These are phyloP conservation scores for Caradrina kadenii DNA, from an alignment of 2,888 invertebrate species.

Conservation along the genomic window DNA sequence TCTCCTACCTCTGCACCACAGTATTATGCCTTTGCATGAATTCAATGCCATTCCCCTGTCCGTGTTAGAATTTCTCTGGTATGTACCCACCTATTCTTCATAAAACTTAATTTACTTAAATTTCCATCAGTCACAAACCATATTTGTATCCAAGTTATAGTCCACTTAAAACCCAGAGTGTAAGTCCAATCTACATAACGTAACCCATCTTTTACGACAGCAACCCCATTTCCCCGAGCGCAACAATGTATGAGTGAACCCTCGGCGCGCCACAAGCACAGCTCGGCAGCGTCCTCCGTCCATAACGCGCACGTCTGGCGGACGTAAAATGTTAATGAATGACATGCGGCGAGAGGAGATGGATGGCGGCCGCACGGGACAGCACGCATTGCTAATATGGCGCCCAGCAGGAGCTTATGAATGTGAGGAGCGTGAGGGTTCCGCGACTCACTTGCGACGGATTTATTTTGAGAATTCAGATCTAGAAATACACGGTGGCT, in stretches of 20 bases:
- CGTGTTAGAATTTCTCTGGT: too few species aligned
- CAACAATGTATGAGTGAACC: conserved; percentile 45
- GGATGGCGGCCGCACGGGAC: conserved; percentile 43
- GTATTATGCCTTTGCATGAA: too few species aligned
- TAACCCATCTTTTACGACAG: conserved; percentile 25
- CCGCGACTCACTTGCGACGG: not conserved
- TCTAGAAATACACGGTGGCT: not conserved
- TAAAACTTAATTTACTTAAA: not conserved
- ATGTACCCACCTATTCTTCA: too few species aligned
- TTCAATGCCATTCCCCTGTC: too few species aligned
- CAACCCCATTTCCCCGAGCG: conserved; percentile 16
- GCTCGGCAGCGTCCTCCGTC: conserved; percentile 11
- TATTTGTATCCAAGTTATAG: not conserved
- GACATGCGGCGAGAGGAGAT: conserved; percentile 49
- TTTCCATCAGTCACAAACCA: not conserved
- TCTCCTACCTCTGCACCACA: too few species aligned
- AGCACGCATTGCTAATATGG: conserved; percentile 45
- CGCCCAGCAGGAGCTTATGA: conserved; percentile 28
- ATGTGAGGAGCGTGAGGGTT: conserved; percentile 43
- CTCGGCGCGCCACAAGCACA: conserved; percentile 17
- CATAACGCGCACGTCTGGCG: conserved; percentile 22
- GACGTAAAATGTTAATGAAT: conserved; percentile 63
- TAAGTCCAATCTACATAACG: conserved; percentile 7
- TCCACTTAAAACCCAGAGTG: not conserved
- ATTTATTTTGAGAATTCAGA: conserved; percentile 14